These are phyloP conservation scores for Oophaga sylvatica DNA, from an alignment of 2,797 vertebrate species.

Conservation along the genomic window DNA sequence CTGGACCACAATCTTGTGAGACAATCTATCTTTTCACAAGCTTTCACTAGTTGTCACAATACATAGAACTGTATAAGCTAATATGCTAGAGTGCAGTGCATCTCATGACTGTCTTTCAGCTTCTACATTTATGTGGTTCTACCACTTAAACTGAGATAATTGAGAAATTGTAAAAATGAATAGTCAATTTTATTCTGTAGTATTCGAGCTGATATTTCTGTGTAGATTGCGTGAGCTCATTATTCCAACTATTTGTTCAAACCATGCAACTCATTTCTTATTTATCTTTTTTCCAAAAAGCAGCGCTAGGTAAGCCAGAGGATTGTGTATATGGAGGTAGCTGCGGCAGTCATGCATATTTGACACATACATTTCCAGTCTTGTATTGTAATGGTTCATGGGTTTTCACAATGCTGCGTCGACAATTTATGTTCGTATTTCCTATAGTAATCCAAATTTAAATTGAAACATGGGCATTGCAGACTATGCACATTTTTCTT, in stretches of 20 bases:
- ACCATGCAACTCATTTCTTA: slow-evolving; percentile 9
- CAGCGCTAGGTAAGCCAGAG: not conserved
- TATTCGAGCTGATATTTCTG: not conserved
- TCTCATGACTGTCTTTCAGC: not conserved
- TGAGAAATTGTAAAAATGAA: not conserved
- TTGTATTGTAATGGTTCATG: slow-evolving; percentile 20
- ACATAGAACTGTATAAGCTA: not conserved
- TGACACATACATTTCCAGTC: slow-evolving; percentile 25
- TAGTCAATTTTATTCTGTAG: not conserved
- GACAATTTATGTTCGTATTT: slow-evolving; percentile 21
- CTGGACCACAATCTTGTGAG: too few relatives aligned
- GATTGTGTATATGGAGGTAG: not conserved
- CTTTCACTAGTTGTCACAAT: not conserved
- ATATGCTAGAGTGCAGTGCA: not conserved
- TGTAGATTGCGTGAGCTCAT: not conserved
- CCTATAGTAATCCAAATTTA: slow-evolving; percentile 35
- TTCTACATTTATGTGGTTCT: too few relatives aligned
- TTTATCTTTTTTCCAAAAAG: slow-evolving; percentile 17
- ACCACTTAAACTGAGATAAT: too few relatives aligned
- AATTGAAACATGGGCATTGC: not conserved
- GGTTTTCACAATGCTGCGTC: not conserved
- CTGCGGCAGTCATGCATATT: slow-evolving; percentile 41
- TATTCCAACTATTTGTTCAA: not conserved
- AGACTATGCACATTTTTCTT: not conserved
- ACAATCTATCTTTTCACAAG: not conserved